Percentiles rank a stretch among this genome's conserved stretches.
Conservation (phyloP, 2,888 invertebrate species). For the Nudaria mundana region DNA sequence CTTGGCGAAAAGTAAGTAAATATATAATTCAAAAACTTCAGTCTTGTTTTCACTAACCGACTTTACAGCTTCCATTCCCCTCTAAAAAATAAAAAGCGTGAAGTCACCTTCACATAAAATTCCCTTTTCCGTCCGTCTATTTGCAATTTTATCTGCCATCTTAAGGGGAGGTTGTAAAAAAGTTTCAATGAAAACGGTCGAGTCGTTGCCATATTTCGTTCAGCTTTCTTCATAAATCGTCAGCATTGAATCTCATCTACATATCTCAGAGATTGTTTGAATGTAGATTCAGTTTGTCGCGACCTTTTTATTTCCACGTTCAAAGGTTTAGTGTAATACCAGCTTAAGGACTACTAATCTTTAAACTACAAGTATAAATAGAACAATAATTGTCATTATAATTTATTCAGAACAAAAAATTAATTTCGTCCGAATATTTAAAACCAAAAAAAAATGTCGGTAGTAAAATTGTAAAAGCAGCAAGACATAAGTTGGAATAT, state of each 20-base stretch:
- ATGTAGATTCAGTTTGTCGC: conserved; percentile 35
- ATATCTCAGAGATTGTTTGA: conserved; percentile 56
- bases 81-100: conserved; percentile 40
- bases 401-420: too few species aligned
- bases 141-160: conserved; percentile 71
- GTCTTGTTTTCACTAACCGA: conserved; percentile 33
- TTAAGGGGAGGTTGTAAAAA: conserved; percentile 63
- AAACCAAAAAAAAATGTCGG: too few species aligned
- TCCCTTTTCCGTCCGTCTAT: conserved; percentile 56
- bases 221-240: conserved; percentile 73
- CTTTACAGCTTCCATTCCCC: conserved; percentile 36
- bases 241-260: conserved; percentile 66
- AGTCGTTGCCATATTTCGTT: conserved; percentile 65
- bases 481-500: too few species aligned
- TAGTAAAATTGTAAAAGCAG: too few species aligned
- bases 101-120: conserved; percentile 65
- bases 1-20: neutral
- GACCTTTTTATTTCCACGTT: conserved; percentile 23
- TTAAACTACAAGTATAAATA: too few species aligned
- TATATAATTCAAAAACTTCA: conserved; percentile 16
- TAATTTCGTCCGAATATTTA: too few species aligned
- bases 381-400: too few species aligned
- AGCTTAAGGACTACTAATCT: too few species aligned
- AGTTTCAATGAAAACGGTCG: conserved; percentile 69
- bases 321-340: neutral